Percentiles rank a stretch among this genome's conserved stretches.
phyloP scores from a whole-genome alignment of 2,888 invertebrate genomes.

The Heteropelma amictum region DNA sequence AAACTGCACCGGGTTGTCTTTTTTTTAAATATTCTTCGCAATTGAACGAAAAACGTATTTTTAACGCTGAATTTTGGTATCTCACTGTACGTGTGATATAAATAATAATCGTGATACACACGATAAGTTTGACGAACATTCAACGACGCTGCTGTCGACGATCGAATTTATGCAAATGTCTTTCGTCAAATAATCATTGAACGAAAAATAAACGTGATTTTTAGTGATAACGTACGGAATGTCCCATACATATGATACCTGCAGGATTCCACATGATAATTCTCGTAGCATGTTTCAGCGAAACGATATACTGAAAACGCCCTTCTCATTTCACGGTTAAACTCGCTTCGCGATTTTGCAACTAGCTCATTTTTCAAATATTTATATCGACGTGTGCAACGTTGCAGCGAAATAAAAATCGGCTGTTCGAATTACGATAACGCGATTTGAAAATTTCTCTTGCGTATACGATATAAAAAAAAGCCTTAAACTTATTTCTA shows the following conservation, averaged over 20 bases:
- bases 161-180: too few species aligned
- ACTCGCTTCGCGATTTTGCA: not conserved
- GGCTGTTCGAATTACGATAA: too few species aligned
- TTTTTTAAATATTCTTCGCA: too few species aligned
- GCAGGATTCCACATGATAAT: slow-evolving; percentile 9
- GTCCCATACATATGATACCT: not conserved
- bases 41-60: too few species aligned
- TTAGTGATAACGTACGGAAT: not conserved
- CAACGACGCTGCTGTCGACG: too few species aligned
- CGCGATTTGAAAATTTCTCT: too few species aligned
- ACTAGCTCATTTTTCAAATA: slow-evolving; percentile 13
- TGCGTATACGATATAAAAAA: too few species aligned
- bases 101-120: too few species aligned
- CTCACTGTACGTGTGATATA: too few species aligned
- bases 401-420: not conserved
- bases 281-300: slow-evolving; percentile 3
- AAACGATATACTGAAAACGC: slow-evolving; percentile 11
- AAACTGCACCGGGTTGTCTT: too few species aligned
- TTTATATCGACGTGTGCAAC: not conserved
- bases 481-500: not conserved
- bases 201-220: not conserved
- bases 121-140: too few species aligned
- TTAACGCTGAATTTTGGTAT: too few species aligned
- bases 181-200: not conserved
- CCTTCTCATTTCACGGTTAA: slow-evolving; percentile 22